These are phyloP conservation scores for Cyanoderma ruficeps DNA, from an alignment of 2,113 vertebrate genomes.

Conservation along the genomic window DNA sequence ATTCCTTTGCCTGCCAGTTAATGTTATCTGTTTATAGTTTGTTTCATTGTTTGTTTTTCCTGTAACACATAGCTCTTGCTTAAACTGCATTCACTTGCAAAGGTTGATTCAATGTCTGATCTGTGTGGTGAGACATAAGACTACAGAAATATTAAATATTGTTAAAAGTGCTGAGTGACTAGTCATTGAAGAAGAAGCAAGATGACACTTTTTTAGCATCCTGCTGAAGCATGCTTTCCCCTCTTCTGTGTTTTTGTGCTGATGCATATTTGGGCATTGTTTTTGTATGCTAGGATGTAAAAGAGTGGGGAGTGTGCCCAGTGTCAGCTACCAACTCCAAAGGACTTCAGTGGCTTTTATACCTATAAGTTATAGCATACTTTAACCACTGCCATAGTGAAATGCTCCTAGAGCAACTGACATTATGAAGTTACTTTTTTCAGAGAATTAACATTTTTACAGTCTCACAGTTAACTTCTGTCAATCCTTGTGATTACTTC, in stretches of 20 bases:
- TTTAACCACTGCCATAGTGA: background rate
- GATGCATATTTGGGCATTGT: background rate
- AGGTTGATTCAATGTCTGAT: background rate
- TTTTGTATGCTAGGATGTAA: background rate
- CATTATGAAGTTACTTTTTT: background rate
- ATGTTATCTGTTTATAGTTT: background rate
- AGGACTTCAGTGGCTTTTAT: background rate
- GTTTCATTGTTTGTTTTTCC: background rate
- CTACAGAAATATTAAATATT: background rate
- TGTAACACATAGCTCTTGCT: background rate
- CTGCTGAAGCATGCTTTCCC: background rate
- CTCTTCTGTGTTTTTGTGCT: background rate
- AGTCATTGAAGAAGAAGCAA: background rate
- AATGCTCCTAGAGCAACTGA: background rate
- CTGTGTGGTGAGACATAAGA: background rate
- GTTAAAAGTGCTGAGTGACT: background rate
- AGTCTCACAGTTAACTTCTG: background rate
- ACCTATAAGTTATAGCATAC: fast-evolving
- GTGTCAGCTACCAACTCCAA: background rate
- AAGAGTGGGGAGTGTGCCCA: background rate
- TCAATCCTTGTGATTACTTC: background rate
- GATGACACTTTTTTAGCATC: background rate
- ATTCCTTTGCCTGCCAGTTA: background rate
- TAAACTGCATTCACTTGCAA: background rate
- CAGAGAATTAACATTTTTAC: background rate